Conservation (phyloP, 2,888 invertebrate genomes). For the Arge pagana region DNA sequence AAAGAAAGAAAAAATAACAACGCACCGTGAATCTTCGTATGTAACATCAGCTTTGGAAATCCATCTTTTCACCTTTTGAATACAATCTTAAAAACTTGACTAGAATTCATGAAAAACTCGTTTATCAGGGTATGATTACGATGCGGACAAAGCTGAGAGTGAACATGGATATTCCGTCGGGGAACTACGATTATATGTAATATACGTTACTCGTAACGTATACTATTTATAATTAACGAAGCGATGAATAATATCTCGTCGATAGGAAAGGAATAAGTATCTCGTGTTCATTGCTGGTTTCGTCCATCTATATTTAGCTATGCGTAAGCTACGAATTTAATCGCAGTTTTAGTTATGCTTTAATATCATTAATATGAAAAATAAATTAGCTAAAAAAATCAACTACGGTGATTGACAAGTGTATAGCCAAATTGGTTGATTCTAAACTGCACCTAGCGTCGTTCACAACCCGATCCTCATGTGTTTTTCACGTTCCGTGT, state of each 20-base stretch:
- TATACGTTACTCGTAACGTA: too few relatives aligned
- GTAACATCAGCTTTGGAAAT: slow-evolving; percentile 7
- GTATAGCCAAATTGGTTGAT: slow-evolving; percentile 33
- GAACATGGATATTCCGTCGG: slow-evolving; percentile 7
- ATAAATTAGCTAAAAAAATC: slow-evolving; percentile 21
- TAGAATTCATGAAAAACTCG: slow-evolving; percentile 15
- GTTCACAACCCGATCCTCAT: slow-evolving; percentile 18
- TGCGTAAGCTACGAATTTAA: slow-evolving; percentile 7
- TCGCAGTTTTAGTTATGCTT: slow-evolving; percentile 1
- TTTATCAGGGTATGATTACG: slow-evolving; percentile 20
- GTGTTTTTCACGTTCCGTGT: too few relatives aligned
- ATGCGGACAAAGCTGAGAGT: slow-evolving; percentile 8
- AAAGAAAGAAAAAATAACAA: background rate
- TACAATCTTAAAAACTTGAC: slow-evolving; percentile 12
- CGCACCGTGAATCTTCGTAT: slow-evolving; percentile 19
- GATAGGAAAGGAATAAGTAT: too few relatives aligned
- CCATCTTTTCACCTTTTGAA: slow-evolving; percentile 5
- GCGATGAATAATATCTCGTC: too few relatives aligned
- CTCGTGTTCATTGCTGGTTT: slow-evolving; percentile 5
- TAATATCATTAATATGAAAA: slow-evolving; percentile 4
- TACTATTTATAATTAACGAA: too few relatives aligned
- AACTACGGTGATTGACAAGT: slow-evolving; percentile 30
- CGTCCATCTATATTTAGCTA: slow-evolving; percentile 5
- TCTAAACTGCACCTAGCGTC: slow-evolving; percentile 23
- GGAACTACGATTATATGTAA: too few relatives aligned